Evolutionary conservation across 1,140 invertebrate genomes (phyloP), one percentile per base, ranked within the genome.

Genomic region (Aphaenogaster floridana): DNA sequence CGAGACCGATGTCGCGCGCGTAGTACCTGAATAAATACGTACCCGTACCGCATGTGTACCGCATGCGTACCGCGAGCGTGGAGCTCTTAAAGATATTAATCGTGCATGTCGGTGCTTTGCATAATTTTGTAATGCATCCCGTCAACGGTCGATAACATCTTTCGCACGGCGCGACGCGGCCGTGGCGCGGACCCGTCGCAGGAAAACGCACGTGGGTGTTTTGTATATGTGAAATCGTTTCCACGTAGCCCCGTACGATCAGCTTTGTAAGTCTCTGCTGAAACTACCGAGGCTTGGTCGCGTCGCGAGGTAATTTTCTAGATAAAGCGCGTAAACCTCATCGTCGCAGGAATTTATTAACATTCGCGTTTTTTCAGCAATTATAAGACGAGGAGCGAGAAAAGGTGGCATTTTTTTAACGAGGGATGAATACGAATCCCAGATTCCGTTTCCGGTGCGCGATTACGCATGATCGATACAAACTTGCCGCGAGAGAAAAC

Each of bases 41-140:
- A 83, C 52, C 78, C 79, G 85, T 59, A 59, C 21, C 52, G 39
- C 28, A 13, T 8, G 21, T n/a, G 28, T 13, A 36, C 17, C 4
- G 39, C 28, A 13, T 8, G 21, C 13, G 28, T 13, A 39, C 17
- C 4, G n/a, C 34, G 42, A 13, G 48, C 54, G 76, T 28, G 34
- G 52, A 61, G 50, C 52, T 34, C 76, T 59, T 61, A 11, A 68
- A 86, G 89, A 91, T 91, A 90, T 90, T 90, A 91, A 91, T 91
- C 90, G 90, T 71, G 77, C 74, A 69, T 77, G 89, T 88, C 89
- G 77, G 63, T 86, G 86, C 52, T 91, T 91, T 90, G 90, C 89
- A 91, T 91, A 91, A 91, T 91, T 90, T 88, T 91, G 90, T 90
- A 90, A 90, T 76, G 89, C 89, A 88, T 90, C 89, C 89, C 89